A percentile compares a stretch with the other conserved stretches of the same genome.
These are phyloP conservation scores for Tokudaia tokunoshimensis DNA, from an alignment of 2,797 vertebrate species.

Conservation along the genomic window DNA sequence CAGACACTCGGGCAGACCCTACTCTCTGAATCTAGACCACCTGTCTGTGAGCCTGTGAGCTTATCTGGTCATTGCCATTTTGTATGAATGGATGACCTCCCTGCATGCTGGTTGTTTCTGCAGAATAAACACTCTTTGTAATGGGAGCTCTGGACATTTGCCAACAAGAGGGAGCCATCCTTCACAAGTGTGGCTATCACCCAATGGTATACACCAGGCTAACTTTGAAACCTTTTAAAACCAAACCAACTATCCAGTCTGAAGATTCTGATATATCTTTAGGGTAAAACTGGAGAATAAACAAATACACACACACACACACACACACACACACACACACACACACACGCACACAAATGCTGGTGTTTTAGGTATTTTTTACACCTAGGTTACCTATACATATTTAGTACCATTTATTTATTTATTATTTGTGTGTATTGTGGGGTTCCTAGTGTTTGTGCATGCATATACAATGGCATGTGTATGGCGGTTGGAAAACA, in stretches of 20 bases:
- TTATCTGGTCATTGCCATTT: too few species aligned
- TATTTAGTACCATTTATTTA: background rate
- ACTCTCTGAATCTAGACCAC: background rate
- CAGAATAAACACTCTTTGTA: too few species aligned
- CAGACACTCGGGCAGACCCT: background rate
- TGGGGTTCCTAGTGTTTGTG: background rate
- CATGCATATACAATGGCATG: background rate
- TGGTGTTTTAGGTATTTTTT: background rate
- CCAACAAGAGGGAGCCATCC: background rate
- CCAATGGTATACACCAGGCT: background rate
- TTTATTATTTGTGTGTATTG: background rate
- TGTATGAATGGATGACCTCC: too few species aligned
- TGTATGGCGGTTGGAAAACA: background rate
- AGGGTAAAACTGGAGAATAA: background rate
- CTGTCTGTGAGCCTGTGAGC: background rate
- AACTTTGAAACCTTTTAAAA: background rate
- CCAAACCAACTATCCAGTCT: background rate
- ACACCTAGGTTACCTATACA: background rate
- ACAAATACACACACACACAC: too few species aligned
- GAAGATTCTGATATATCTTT: background rate
- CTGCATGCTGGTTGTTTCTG: too few species aligned
- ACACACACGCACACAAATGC: background rate
- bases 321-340: too few species aligned
- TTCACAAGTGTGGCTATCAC: background rate
- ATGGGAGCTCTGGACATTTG: background rate